Percentiles rank a stretch among this genome's conserved stretches.
Evolutionary conservation across 2,888 invertebrate species (phyloP).

Genomic region (Embidobia sp.): DNA sequence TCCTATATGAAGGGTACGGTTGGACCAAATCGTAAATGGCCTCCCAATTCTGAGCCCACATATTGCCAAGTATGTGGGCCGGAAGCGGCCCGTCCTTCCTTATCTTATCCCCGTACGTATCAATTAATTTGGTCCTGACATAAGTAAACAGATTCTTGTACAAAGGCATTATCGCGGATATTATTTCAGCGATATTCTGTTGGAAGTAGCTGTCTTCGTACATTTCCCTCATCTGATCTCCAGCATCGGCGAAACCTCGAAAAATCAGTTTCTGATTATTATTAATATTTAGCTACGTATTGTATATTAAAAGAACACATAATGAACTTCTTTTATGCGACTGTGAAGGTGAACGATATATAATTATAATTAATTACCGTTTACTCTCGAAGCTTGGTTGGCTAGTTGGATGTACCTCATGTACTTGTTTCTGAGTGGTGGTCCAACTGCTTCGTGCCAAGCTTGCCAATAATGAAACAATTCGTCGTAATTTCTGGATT

Average conservation of each 20-base stretch:
- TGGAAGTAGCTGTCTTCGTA: conserved; percentile 89
- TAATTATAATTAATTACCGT: conserved; percentile 83
- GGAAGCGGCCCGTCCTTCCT: conserved; percentile 90
- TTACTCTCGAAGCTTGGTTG: conserved; percentile 89
- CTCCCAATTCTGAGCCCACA: conserved; percentile 93
- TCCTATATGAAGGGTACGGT: conserved; percentile 88
- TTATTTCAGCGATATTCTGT: conserved; percentile 83
- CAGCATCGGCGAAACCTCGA: conserved; percentile 89
- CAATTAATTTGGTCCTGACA: conserved; percentile 86
- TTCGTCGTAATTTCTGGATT: conserved; percentile 89
- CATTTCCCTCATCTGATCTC: conserved; percentile 89
- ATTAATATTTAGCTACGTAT: too few species aligned
- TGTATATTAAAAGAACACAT: background rate
- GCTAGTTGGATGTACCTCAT: conserved; percentile 90
- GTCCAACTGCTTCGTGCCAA: conserved; percentile 91
- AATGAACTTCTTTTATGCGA: too few species aligned
- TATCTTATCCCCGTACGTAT: conserved; percentile 85
- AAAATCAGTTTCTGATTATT: too few species aligned
- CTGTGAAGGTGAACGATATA: too few species aligned
- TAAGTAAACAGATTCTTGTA: conserved; percentile 93
- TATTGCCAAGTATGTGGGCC: conserved; percentile 91
- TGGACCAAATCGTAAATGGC: conserved; percentile 88
- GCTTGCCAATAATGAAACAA: conserved; percentile 90
- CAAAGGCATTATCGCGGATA: conserved; percentile 83
- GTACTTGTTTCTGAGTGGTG: conserved; percentile 88